These are phyloP conservation scores for Schizopygopsis malacanthus DNA, from an alignment of 2,797 vertebrate genomes.

Conservation along the genomic window DNA sequence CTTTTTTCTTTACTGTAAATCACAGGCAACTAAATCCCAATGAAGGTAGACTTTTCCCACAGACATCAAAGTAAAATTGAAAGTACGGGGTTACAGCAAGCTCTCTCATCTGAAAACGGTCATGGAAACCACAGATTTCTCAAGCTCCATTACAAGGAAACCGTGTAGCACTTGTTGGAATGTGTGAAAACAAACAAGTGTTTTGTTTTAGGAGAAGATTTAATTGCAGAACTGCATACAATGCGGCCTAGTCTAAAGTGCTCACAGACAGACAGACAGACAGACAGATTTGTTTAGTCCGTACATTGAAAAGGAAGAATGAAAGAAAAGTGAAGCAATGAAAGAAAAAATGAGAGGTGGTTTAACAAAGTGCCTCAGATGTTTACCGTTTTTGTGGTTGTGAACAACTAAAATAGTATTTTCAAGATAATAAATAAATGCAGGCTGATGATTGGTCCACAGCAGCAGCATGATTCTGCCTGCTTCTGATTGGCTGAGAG, in stretches of 20 bases:
- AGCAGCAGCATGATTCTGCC: constrained; percentile 73
- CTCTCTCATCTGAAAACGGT: constrained; percentile 1
- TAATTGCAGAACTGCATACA: not conserved
- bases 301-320: not conserved
- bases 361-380: constrained; percentile 54
- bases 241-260: not conserved
- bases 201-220: constrained; percentile 26
- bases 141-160: constrained; percentile 5
- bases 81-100: not conserved
- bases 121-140: not conserved
- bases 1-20: constrained; percentile 31
- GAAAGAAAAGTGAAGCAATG: constrained; percentile 48
- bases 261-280: not conserved
- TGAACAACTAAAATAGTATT: constrained; percentile 66
- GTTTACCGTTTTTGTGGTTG: constrained; percentile 62
- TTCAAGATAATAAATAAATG: constrained; percentile 57
- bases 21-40: constrained; percentile 29
- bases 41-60: constrained; percentile 37
- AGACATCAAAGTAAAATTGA: constrained; percentile 32
- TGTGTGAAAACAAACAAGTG: constrained; percentile 12
- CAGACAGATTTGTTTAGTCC: not conserved
- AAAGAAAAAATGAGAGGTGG: constrained; percentile 51
- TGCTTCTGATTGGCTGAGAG: constrained; percentile 74
- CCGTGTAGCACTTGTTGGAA: constrained; percentile 11
- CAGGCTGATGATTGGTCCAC: constrained; percentile 74